These are phyloP conservation scores for Lasioglossum vierecki DNA, from an alignment of 2,888 invertebrate genomes.

Conservation along the genomic window DNA sequence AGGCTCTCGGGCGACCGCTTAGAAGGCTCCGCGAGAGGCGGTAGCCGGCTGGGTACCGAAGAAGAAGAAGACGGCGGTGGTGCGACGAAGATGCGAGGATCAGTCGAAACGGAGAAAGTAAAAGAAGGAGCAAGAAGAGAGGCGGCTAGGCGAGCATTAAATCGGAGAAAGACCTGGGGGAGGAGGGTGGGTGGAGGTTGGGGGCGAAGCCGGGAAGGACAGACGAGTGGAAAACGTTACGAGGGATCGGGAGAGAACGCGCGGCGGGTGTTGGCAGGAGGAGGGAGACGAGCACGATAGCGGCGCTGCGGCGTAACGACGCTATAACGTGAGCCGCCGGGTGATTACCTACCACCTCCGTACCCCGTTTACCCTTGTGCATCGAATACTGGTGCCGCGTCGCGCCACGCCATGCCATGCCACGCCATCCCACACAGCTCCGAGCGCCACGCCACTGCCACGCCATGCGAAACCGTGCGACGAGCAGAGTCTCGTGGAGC, in stretches of 20 bases:
- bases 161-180: constrained; percentile 43
- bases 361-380: constrained; percentile 69
- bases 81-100: constrained; percentile 33
- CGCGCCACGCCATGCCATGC: constrained; percentile 53
- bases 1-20: constrained; percentile 57
- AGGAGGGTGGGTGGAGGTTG: constrained; percentile 28
- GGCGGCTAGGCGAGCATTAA: constrained; percentile 48
- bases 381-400: constrained; percentile 59
- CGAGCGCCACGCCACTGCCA: background rate
- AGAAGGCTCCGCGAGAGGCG: constrained; percentile 3
- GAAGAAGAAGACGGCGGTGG: background rate
- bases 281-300: constrained; percentile 75
- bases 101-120: constrained; percentile 48
- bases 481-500: background rate
- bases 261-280: constrained; percentile 59
- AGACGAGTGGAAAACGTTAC: constrained; percentile 59
- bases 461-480: background rate
- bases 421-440: constrained; percentile 43
- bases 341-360: constrained; percentile 83
- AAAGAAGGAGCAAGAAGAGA: constrained; percentile 52
- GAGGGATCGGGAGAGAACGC: constrained; percentile 64
- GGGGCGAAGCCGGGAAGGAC: constrained; percentile 44
- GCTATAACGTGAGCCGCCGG: constrained; percentile 84
- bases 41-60: background rate
- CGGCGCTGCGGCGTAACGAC: constrained; percentile 83